phyloP scores from a whole-genome alignment of 2,888 invertebrate species.

The Stenchaetothrips biformis region DNA sequence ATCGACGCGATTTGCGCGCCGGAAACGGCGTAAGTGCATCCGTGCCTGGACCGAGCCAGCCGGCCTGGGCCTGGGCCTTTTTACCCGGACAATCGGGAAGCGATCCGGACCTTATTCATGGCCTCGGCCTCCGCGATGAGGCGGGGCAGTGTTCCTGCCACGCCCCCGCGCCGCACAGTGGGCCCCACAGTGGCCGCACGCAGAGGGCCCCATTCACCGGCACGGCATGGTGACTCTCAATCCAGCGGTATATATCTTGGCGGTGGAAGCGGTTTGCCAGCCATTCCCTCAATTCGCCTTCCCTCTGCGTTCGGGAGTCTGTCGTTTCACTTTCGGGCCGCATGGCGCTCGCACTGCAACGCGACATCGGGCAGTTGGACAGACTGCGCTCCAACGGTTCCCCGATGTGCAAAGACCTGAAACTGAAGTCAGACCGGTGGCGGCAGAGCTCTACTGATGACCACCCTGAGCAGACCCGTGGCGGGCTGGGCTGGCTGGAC shows the following conservation, averaged over 20 bases:
- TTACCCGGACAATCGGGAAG: neutral
- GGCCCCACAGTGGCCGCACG: neutral
- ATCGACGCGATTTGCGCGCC: neutral
- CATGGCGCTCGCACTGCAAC: too few species aligned
- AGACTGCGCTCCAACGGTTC: too few species aligned
- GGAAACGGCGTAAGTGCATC: neutral
- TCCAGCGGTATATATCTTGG: neutral
- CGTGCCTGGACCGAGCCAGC: neutral
- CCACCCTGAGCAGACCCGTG: too few species aligned
- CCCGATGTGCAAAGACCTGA: too few species aligned
- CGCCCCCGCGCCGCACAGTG: neutral
- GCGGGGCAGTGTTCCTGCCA: neutral
- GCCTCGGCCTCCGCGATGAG: neutral
- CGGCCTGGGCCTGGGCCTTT: neutral
- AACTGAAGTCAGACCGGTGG: too few species aligned
- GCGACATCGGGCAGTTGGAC: too few species aligned
- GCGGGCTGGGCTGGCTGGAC: too few species aligned
- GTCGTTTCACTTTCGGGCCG: too few species aligned
- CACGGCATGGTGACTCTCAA: neutral
- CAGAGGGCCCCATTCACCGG: neutral
- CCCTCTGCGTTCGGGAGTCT: neutral
- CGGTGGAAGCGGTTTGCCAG: neutral
- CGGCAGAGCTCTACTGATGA: too few species aligned
- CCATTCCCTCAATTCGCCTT: neutral
- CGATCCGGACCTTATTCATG: neutral